Evolutionary conservation across 2,797 vertebrate genomes (phyloP), one percentile per base, ranked within the genome.

Genomic region (Hoplostethus mediterraneus): DNA sequence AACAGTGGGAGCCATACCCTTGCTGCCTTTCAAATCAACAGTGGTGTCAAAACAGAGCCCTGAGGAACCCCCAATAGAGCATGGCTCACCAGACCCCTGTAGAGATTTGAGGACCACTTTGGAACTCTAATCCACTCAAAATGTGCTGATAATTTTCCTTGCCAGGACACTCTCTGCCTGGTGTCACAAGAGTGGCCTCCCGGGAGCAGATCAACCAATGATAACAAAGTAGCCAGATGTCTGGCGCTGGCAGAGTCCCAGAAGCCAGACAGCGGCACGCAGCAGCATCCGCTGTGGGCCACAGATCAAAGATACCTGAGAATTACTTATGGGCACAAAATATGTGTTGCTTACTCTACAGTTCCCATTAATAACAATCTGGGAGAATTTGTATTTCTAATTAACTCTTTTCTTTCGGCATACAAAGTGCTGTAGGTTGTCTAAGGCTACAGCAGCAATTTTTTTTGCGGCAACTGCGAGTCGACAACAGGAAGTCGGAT

Each of bases 191-290:
- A 96, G 94, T 95, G 94, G 94, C 95, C 98, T 96, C 97, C 79
- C 65, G 97, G 97, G 98, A 98, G 83, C 93, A 91, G 96, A 98
- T 98, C 98, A 99, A 95, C 97, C 97, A 98, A 96, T 97, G 96
- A 98, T 96, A 98, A 98, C 97, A 98, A 97, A 98, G 97, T 98
- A 98, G 97, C 97, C 98, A 99, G 98, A 99, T 99, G 98, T 99
- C 98, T 98, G 94, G 95, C 92, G 97, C 96, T 96, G 95, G 96
- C 95, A 94, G 91, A 91, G 93, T 98, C 97, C 96, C 98, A 96
- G 95, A 96, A 97, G 97, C 96, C 95, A 92, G 95, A 93, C 95
- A 96, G 96, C 93, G 88, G 96, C 94, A 96, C 94, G 94, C 96
- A 93, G 95, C 90, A 94, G 95, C 95, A 97, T 95, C 95, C 97